Evolutionary conservation across 2,888 invertebrate species (phyloP).

Genomic region (Caenorhabditis virilis): DNA sequence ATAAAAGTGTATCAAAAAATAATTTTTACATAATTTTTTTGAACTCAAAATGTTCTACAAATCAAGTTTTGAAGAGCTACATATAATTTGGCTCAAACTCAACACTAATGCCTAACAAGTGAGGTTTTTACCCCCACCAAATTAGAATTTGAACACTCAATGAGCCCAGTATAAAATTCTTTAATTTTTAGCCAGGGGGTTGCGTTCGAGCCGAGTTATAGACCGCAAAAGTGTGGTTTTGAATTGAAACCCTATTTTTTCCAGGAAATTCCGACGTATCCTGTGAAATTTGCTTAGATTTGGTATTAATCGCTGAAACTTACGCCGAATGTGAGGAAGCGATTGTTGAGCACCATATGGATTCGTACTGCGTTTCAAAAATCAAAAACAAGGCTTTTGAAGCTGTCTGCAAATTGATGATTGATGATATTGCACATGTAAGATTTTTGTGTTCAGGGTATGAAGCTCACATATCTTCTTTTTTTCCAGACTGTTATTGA

Average conservation of each 20-base stretch:
- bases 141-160: too few relatives aligned
- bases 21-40: too few relatives aligned
- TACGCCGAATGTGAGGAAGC: slow-evolving; percentile 49
- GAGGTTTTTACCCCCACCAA: too few relatives aligned
- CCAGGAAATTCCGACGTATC: slow-evolving; percentile 31
- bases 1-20: too few relatives aligned
- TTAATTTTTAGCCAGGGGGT: too few relatives aligned
- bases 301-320: slow-evolving; percentile 44
- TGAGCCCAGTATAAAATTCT: too few relatives aligned
- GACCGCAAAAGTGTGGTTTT: not conserved
- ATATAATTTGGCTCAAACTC: too few relatives aligned
- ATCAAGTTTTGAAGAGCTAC: too few relatives aligned
- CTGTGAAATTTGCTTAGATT: slow-evolving; percentile 46
- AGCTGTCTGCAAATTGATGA: slow-evolving; percentile 26
- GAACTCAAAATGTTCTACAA: too few relatives aligned
- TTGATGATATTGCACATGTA: slow-evolving; percentile 41
- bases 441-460: not conserved
- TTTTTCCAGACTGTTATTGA: slow-evolving; percentile 38
- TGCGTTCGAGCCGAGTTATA: slow-evolving; percentile 6
- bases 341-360: slow-evolving; percentile 36
- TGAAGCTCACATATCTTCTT: not conserved
- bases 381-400: slow-evolving; percentile 30
- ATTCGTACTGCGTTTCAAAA: slow-evolving; percentile 36
- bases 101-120: too few relatives aligned
- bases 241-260: slow-evolving; percentile 3